Evolutionary conservation across 2,888 invertebrate species (phyloP), one percentile per base, ranked within the genome.

Genomic region (Xestia xanthographa): DNA sequence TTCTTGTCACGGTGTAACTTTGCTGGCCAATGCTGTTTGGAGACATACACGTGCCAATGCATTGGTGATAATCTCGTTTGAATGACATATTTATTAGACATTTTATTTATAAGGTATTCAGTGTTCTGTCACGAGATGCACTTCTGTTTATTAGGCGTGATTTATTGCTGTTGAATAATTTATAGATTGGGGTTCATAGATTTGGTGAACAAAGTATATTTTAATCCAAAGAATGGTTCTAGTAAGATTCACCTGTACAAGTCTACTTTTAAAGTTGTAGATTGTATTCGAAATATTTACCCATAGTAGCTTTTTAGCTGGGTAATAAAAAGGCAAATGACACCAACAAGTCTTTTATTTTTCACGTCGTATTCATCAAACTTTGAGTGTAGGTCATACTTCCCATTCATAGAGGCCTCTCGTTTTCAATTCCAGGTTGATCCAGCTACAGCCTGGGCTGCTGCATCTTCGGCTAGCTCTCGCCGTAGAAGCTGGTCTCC

Each of bases 51-150:
- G 11, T 29, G 45, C 4, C 60, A 41, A 41, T 41, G 12, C 34
- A 22, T 68, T 41, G 38, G 2, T 34, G 22, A 26, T 75, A 48
- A 66, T 74, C 43, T 79, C 26, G 45, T 79, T 68, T 68, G n/a
- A 58, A 74, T 68, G n/a, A 43, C 34, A 60, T 65, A n/a, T 66
- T 74, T 67, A 50, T 65, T 38, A 58, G 1, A 29, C n/a, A n/a
- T 26, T 58, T 66, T 22, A 72, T 79, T 73, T 41, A 50, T 26
- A 4, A 34, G 11, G 34, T 62, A 34, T 56, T 67, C 2, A 72
- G 62, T 48, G 22, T 77, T 26, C n/a, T 69, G 56, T 58, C 67
- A 73, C 48, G 26, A 56, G 12, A 50, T 79, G 73, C 48, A 79
- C 56, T 73, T 67, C 63, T 67, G 43, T 68, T 50, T 73, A 48